A percentile compares a stretch with the other conserved stretches of the same genome.
These are phyloP conservation scores for Lutjanus erythropterus DNA, from an alignment of 2,113 vertebrate genomes.

Conservation along the genomic window DNA sequence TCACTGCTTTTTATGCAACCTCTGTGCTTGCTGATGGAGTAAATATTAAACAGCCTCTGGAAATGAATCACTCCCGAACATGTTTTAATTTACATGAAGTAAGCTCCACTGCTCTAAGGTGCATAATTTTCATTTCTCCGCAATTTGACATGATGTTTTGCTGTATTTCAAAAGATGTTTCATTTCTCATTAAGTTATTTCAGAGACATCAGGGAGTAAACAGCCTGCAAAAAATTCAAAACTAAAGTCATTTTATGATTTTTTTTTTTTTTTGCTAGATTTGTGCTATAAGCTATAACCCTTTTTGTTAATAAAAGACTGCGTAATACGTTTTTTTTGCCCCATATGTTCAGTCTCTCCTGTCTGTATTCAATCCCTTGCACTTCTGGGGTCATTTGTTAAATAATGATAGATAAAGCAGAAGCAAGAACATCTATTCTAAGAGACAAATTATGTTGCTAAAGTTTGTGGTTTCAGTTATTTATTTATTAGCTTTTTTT, in stretches of 20 bases:
- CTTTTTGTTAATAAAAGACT: not conserved
- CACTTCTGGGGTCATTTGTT: not conserved
- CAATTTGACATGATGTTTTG: conserved; percentile 18
- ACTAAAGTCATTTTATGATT: not conserved
- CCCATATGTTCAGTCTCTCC: not conserved
- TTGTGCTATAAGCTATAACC: not conserved
- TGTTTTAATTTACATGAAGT: conserved; percentile 54
- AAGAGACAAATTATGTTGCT: not conserved
- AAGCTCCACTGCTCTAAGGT: conserved; percentile 1
- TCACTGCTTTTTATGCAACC: conserved; percentile 45
- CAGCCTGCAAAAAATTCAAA: not conserved
- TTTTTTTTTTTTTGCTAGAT: not conserved
- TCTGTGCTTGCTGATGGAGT: conserved; percentile 39
- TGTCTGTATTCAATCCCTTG: not conserved
- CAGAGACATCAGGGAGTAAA: not conserved
- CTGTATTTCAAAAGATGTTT: conserved; percentile 11
- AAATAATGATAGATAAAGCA: not conserved
- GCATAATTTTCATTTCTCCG: conserved; percentile 23
- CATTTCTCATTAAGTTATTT: conserved; percentile 7
- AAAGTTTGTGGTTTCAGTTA: no score
- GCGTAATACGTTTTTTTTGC: not conserved
- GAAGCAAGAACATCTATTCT: not conserved
- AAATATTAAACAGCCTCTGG: conserved; percentile 47
- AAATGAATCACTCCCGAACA: conserved; percentile 34
- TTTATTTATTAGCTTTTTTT: no score